Evolutionary conservation across 2,888 invertebrate species (phyloP), one percentile per base, ranked within the genome.

Genomic region (Poecilus cupreus): DNA sequence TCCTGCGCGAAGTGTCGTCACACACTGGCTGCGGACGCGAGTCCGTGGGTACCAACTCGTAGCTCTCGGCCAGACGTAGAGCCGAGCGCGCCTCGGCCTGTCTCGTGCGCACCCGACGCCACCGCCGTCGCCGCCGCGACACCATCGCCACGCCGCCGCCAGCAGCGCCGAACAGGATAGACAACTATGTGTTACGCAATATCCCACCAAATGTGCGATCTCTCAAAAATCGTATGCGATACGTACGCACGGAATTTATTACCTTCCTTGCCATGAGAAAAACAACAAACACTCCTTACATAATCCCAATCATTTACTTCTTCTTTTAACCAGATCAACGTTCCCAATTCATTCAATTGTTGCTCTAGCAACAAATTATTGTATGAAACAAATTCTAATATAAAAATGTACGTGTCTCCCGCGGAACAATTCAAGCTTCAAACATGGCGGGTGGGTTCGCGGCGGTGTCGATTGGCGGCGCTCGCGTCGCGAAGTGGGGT

Each of bases 111-210:
- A 26, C 37, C 49, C 76, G 82, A 68, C 54, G 75, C 74, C 80
- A 74, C 20, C 76, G 72, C 81, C 82, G 70, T 74, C 24, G 72
- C 82, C 76, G 81, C 68, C 81, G 24, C 16, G 81, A 83, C 83
- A 83, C 16, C 43, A 43, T n/a, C 24, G 6, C 22, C 64, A 24
- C 43, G 20, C 24, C 60, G 60, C 82, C 84, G 84, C 83, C 83
- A 49, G 70, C 79, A 74, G 46, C 83, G 79, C 86, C 82, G 78
- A 86, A 85, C 86, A 85, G 85, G 85, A 85, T 86, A 86, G 86
- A 86, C 87, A 85, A 87, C 86, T 85, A 85, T 83, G 85, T 86
- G 85, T 87, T 88, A 87, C 85, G 87, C 87, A 87, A 88, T 87
- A 85, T 86, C 85, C 86, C 85, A 83, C 37, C 64, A 32, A 32